phyloP scores from a whole-genome alignment of 2,797 vertebrate genomes.

The Alca torda region DNA sequence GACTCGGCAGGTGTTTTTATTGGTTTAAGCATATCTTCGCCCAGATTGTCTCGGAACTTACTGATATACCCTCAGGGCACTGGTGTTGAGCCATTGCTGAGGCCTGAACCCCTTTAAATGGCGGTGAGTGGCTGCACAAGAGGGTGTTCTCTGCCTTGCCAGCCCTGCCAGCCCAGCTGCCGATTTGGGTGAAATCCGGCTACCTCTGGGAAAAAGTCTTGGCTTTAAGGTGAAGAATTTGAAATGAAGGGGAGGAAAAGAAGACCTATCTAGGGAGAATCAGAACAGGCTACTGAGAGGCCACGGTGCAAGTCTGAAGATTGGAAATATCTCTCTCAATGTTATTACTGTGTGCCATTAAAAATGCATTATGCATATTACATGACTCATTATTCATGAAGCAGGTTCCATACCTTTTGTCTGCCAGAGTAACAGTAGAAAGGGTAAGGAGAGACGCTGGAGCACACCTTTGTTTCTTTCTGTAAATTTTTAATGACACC shows the following conservation, averaged over 20 bases:
- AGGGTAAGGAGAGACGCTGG: conserved; percentile 75
- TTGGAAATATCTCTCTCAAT: conserved; percentile 77
- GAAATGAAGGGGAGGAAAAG: not conserved
- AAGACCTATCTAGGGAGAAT: conserved; percentile 67
- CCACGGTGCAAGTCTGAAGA: conserved; percentile 74
- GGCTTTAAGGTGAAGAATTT: not conserved
- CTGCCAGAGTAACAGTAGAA: conserved; percentile 81
- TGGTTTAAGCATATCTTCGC: not conserved
- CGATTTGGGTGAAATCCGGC: not conserved
- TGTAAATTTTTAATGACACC: conserved; percentile 86
- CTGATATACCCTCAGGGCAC: not conserved
- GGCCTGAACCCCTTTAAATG: not conserved
- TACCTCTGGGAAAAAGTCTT: not conserved
- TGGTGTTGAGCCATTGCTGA: rapidly evolving
- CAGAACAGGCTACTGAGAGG: conserved; percentile 77
- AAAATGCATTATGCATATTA: conserved; percentile 83
- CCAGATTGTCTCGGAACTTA: not conserved
- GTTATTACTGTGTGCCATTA: conserved; percentile 79
- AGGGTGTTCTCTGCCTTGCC: rapidly evolving
- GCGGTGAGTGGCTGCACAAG: rapidly evolving
- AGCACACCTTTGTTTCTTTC: conserved; percentile 83
- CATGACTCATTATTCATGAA: conserved; percentile 85
- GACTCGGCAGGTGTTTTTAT: rapidly evolving
- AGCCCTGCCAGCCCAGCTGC: not conserved
- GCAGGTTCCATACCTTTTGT: conserved; percentile 80